Evolutionary conservation across 2,888 invertebrate species (phyloP), one percentile per base, ranked within the genome.

Genomic region (Altica lythri): DNA sequence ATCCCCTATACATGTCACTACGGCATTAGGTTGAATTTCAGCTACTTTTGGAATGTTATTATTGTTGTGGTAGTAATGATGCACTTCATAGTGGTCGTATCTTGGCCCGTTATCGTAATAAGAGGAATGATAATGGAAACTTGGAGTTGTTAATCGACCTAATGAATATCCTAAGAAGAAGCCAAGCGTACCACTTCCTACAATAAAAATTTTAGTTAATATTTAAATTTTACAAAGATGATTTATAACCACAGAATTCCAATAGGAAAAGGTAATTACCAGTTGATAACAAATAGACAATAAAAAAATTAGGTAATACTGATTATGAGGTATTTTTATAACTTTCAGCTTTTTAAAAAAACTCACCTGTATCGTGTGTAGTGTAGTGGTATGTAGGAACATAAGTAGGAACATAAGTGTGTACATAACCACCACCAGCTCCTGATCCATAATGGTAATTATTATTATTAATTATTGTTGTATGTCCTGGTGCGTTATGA

Each of bases 11-110:
- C 76, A 75, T 12, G 64, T 65, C 0, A 72, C 66, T 4, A 76
- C 68, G 1, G 69, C 66, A 30, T 73, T 74, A n/a, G 71, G 63
- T 59, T 71, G 62, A 6, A 75, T 72, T 2, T 65, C 68, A 25
- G 63, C 68, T 49, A 72, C 66, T 43, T 68, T 66, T 0, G 72
- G 70, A 1, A 68, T 54, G 5, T 62, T 51, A 14, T 69, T 67
- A 2, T 61, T 66, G 45, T 73, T 72, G 53, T 72, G 72, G 53
- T 76, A 70, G 56, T 75, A 76, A 57, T 76, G 75, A 51, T 75
- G 74, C 2, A 76, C 72, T 17, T 64, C 66, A 55, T 74, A 74
- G 44, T 71, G 71, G 47, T 71, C 71, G 53, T 72, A 72, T 25
- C 68, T 57, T 16, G 72, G 72, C 3, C 61, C 43, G 37, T 68